Evolutionary conservation across 2,113 vertebrate species (phyloP).

Genomic region (Sphyrna mokarran): DNA sequence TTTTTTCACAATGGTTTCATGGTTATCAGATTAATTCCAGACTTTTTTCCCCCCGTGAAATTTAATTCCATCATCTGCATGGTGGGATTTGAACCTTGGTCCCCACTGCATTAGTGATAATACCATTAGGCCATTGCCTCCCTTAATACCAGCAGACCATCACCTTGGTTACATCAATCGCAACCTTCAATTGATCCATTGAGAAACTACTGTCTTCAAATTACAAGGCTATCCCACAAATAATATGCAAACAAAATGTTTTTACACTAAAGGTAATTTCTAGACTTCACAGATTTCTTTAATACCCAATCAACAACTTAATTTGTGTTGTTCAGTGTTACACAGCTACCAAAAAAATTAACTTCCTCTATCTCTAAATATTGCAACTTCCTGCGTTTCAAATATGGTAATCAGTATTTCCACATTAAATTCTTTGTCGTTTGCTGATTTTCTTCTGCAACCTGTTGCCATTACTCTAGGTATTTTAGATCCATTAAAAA

Average conservation of each 20-base stretch:
- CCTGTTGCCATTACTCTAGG: not conserved
- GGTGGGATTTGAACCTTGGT: too few relatives aligned
- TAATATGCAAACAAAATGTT: not conserved
- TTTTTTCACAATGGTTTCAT: too few relatives aligned
- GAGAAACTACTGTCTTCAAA: not conserved
- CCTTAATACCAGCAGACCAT: too few relatives aligned
- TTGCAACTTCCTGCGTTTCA: not conserved
- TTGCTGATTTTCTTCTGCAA: not conserved
- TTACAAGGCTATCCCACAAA: not conserved
- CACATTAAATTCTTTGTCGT: not conserved
- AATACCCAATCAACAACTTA: not conserved
- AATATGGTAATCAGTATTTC: not conserved
- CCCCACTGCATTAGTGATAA: too few relatives aligned
- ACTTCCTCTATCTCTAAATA: not conserved
- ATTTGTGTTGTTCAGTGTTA: not conserved
- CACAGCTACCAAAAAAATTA: not conserved
- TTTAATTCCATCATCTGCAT: too few relatives aligned
- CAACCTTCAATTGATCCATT: not conserved
- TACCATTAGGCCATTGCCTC: too few relatives aligned
- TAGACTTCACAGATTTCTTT: not conserved
- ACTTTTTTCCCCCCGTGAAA: too few relatives aligned
- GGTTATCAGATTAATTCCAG: too few relatives aligned
- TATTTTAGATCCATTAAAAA: not conserved
- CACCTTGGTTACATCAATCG: not conserved
- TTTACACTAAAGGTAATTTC: not conserved